Conservation (phyloP, 2,113 vertebrate genomes). For the Rana temporaria region DNA sequence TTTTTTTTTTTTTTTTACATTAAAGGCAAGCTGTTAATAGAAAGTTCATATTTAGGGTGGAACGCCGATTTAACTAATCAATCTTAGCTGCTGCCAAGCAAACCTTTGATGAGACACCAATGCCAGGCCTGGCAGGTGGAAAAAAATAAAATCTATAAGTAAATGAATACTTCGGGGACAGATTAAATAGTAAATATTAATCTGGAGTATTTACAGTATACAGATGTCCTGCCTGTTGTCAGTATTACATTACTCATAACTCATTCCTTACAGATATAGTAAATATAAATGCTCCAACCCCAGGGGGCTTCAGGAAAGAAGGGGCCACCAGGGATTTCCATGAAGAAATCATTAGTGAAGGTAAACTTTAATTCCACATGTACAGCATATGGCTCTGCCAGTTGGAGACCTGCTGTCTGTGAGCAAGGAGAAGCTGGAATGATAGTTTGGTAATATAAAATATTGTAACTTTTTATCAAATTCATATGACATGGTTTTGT, state of each 20-base stretch:
- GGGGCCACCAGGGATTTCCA: slow-evolving; percentile 9
- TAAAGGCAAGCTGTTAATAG: too few relatives aligned
- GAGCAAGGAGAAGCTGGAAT: not conserved
- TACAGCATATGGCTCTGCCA: slow-evolving; percentile 22
- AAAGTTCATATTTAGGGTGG: too few relatives aligned
- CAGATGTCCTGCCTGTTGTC: not conserved
- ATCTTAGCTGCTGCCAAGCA: too few relatives aligned
- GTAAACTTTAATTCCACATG: slow-evolving; percentile 27
- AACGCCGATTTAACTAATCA: too few relatives aligned
- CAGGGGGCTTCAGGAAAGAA: slow-evolving; percentile 36
- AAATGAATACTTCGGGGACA: not conserved
- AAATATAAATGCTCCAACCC: slow-evolving; percentile 16
- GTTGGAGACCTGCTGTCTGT: slow-evolving; percentile 46
- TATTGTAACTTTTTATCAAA: too few relatives aligned
- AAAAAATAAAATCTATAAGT: not conserved
- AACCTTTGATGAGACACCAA: too few relatives aligned
- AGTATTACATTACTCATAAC: slow-evolving; percentile 22
- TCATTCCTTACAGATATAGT: slow-evolving; percentile 20
- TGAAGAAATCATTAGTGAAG: not conserved
- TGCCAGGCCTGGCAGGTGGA: too few relatives aligned
- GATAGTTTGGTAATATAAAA: too few relatives aligned
- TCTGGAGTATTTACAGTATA: too few relatives aligned
- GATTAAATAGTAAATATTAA: not conserved
- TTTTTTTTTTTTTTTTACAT: too few relatives aligned
- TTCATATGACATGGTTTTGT: too few relatives aligned